Percentiles rank a stretch among this genome's conserved stretches.
Conservation (phyloP, 2,797 vertebrate genomes). For the Pantherophis alleghaniensis region DNA sequence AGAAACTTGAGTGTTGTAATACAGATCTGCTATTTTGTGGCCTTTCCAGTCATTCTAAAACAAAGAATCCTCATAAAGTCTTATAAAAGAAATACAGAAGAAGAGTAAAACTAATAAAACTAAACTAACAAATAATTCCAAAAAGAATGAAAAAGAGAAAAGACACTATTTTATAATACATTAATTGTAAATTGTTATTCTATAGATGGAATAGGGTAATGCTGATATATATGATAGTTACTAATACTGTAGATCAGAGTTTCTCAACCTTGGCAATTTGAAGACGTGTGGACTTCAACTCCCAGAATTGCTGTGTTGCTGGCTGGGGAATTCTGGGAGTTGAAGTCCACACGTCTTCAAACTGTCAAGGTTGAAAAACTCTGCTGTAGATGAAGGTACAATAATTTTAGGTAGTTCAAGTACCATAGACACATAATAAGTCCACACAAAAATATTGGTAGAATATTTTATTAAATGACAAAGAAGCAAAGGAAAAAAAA, state of each 20-base stretch:
- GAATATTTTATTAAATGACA: not conserved
- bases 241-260: not conserved
- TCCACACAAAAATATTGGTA: not conserved
- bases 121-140: not conserved
- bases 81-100: not conserved
- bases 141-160: not conserved
- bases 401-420: not conserved
- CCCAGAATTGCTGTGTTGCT: too few relatives aligned
- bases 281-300: too few relatives aligned
- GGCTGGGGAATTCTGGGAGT: too few relatives aligned
- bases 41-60: not conserved
- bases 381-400: not conserved
- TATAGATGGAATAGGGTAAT: not conserved
- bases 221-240: not conserved
- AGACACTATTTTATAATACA: not conserved
- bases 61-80: not conserved
- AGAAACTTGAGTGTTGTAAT: not conserved
- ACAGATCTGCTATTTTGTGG: not conserved
- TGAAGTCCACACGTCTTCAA: too few relatives aligned
- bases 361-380: too few relatives aligned
- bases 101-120: not conserved
- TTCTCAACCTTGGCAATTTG: too few relatives aligned
- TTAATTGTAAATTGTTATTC: not conserved
- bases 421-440: not conserved
- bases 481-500: not conserved